Evolutionary conservation across 2,888 invertebrate genomes (phyloP).

Genomic region (Tiphia femorata): DNA sequence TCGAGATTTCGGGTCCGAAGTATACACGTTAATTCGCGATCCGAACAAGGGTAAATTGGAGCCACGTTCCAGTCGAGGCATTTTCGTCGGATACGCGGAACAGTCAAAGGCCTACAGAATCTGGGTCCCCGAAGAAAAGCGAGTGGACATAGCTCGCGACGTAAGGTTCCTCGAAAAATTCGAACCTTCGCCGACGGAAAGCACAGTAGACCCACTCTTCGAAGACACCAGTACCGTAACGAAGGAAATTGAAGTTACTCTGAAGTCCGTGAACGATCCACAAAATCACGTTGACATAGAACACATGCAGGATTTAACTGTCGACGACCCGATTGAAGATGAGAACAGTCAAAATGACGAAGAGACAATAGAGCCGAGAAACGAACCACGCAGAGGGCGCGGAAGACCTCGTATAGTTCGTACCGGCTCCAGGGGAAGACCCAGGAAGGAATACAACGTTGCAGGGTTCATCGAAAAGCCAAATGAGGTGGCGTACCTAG

Average conservation of each 20-base stretch:
- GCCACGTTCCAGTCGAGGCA: background rate
- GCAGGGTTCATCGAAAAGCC: background rate
- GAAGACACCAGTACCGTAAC: background rate
- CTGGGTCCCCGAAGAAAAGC: constrained; percentile 3
- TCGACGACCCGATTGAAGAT: background rate
- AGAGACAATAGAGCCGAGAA: background rate
- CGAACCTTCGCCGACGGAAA: background rate
- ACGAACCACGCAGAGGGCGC: background rate
- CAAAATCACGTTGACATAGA: background rate
- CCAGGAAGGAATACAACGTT: background rate
- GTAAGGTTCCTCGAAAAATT: background rate
- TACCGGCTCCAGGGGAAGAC: background rate
- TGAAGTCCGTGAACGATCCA: background rate
- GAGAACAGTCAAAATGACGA: background rate
- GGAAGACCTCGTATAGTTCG: background rate
- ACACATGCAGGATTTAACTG: background rate
- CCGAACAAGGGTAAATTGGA: constrained; percentile 5
- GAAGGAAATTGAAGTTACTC: background rate
- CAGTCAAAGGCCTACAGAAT: background rate
- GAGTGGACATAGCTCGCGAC: constrained; percentile 2
- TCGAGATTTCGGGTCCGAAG: background rate
- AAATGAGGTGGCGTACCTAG: background rate
- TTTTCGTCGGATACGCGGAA: constrained; percentile 2
- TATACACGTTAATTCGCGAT: background rate
- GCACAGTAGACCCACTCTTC: background rate